Conservation (phyloP, 37 sponge, comb jelly and placozoan genomes). For the Beroe forskalii region DNA sequence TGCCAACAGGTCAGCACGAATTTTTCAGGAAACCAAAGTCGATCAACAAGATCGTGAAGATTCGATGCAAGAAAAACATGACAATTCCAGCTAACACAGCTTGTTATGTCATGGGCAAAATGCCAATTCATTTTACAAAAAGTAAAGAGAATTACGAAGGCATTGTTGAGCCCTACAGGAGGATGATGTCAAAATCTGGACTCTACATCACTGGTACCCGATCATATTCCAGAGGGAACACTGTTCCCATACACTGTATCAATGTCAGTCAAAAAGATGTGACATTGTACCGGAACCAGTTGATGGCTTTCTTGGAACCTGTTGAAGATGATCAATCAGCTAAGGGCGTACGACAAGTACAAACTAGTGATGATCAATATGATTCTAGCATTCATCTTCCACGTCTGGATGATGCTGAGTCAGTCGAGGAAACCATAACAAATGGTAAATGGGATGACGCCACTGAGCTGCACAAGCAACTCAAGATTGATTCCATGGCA, state of each 20-base stretch:
- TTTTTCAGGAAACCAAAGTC: neutral
- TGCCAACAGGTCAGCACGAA: neutral
- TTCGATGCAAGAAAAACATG: neutral
- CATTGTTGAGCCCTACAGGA: neutral
- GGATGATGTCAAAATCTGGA: neutral
- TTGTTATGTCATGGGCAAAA: neutral
- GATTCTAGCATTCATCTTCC: neutral
- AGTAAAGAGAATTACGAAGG: slow-evolving; percentile 16
- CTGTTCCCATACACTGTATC: neutral
- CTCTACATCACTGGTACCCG: slow-evolving; percentile 2
- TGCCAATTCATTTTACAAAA: neutral
- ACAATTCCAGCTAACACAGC: neutral
- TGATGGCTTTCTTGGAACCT: slow-evolving; percentile 22
- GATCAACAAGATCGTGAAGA: neutral
- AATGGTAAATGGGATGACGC: slow-evolving; percentile 12
- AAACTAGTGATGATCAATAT: neutral
- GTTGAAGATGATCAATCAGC: neutral
- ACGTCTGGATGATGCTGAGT: neutral
- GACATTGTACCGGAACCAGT: slow-evolving; percentile 18
- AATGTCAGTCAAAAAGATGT: neutral
- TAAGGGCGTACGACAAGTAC: neutral
- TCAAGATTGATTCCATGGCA: neutral
- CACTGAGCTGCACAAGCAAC: neutral
- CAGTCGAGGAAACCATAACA: slow-evolving; percentile 30
- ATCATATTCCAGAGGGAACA: neutral